These are phyloP conservation scores for Branchinecta sandiegonensis DNA, from an alignment of 2,888 invertebrate species.

Conservation along the genomic window DNA sequence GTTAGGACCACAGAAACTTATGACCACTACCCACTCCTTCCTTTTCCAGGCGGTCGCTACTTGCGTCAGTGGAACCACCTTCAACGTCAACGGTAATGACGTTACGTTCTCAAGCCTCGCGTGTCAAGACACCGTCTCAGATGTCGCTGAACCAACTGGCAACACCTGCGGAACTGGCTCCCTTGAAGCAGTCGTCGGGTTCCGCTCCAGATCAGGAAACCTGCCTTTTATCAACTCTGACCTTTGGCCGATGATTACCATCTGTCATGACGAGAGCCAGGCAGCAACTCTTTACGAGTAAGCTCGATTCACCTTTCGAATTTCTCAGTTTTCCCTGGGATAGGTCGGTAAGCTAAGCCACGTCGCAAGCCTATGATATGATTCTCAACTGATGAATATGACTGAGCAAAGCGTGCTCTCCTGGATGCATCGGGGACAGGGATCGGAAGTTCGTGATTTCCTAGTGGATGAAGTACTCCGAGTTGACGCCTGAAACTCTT, in stretches of 20 bases:
- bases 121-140: not conserved
- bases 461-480: too few species aligned
- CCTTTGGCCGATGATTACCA: not conserved
- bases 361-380: too few species aligned
- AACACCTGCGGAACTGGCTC: not conserved
- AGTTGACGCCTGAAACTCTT: too few species aligned
- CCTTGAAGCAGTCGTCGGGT: not conserved
- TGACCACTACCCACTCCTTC: not conserved
- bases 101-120: not conserved
- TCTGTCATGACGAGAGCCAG: not conserved
- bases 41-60: not conserved
- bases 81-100: not conserved
- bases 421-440: too few species aligned
- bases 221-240: not conserved
- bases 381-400: too few species aligned
- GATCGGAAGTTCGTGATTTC: too few species aligned
- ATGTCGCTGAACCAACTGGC: slow-evolving; percentile 2
- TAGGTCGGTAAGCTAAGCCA: too few species aligned
- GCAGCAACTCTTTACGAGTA: not conserved
- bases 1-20: too few species aligned
- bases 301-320: not conserved
- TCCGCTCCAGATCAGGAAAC: not conserved
- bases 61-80: not conserved
- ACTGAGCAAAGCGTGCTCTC: too few species aligned
- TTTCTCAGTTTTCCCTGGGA: too few species aligned